Evolutionary conservation across 2,797 vertebrate species (phyloP), one percentile per base, ranked within the genome.

Genomic region (Varecia variegata): DNA sequence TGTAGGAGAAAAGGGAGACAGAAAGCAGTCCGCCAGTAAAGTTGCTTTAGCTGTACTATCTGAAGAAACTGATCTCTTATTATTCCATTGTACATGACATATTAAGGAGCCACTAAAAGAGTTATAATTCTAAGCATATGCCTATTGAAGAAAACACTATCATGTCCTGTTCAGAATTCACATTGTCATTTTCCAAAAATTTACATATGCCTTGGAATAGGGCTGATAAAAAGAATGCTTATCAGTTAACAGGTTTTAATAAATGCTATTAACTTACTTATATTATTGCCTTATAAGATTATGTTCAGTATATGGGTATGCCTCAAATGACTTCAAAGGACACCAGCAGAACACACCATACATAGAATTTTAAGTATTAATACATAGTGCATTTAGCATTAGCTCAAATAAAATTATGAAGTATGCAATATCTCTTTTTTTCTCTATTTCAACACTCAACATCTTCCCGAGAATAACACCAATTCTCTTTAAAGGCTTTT

Each of bases 211-310:
- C 71, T 40, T 74, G 43, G 38, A 94, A 90, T 27, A 94, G 62
- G 4, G 9, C 47, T 77, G 30, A 85, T 93, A 77, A 90, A 90
- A 93, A 38, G 2, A 71, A 70, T 54, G 35, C 15, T 79, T 71
- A 92, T 56, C 76, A 77, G 20, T 65, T 87, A 77, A 79, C 7
- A 58, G 43, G 18, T 71, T 79, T 50, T 74, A 45, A 30, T 54
- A 91, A 83, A 65, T 71, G 21, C 21, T 92, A 27, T n/a, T 89
- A 84, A 95, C 21, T 67, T 96, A 58, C 5, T 58, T 65, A 52
- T 58, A 58, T 77, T 52, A 70, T 35, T 71, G 35, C 84, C 95
- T 90, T 94, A 68, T 52, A 81, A 90, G 85, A 88, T 88, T 90
- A 81, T 50, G 7, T 70, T 52, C 21, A 30, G 68, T 60, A 67